These are phyloP conservation scores for Pseudomyrmex flavicornis DNA, from an alignment of 1,140 invertebrate genomes.

Conservation along the genomic window DNA sequence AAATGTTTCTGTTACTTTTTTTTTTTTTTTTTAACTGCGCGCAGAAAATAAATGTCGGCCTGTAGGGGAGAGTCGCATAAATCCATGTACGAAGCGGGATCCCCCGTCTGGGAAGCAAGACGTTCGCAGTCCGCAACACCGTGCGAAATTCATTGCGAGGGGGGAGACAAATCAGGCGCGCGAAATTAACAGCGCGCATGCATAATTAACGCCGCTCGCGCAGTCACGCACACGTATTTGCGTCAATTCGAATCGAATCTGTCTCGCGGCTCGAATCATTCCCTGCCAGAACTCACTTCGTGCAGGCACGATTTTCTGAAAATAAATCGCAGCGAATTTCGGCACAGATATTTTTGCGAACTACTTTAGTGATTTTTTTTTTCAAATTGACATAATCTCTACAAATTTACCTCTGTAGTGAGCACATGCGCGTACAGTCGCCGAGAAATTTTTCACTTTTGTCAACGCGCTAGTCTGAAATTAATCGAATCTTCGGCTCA, in stretches of 20 bases:
- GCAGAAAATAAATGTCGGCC: conserved; percentile 51
- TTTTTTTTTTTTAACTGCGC: not conserved
- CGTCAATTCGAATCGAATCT: conserved; percentile 51
- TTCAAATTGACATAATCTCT: no score
- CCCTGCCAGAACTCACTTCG: not conserved
- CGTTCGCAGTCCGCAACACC: conserved; percentile 49
- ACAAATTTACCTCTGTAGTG: no score
- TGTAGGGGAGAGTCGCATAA: conserved; percentile 49
- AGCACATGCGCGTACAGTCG: no score
- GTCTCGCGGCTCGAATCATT: conserved; percentile 17
- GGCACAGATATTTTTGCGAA: no score
- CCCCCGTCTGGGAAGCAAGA: conserved; percentile 52
- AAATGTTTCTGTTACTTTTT: conserved; percentile 27
- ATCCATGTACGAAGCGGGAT: conserved; percentile 49
- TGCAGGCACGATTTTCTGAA: no score
- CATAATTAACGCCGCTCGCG: conserved; percentile 57
- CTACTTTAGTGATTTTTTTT: no score
- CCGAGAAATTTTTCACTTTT: no score
- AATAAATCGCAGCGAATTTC: no score
- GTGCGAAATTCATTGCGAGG: conserved; percentile 55
- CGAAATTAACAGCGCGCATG: conserved; percentile 58
- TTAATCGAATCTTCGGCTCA: no score
- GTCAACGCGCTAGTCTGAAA: no score
- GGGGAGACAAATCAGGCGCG: conserved; percentile 56
- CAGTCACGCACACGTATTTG: conserved; percentile 55